A percentile compares a stretch with the other conserved stretches of the same genome.
These are phyloP conservation scores for Trimorus sp. DNA, from an alignment of 2,888 invertebrate species.

Conservation along the genomic window DNA sequence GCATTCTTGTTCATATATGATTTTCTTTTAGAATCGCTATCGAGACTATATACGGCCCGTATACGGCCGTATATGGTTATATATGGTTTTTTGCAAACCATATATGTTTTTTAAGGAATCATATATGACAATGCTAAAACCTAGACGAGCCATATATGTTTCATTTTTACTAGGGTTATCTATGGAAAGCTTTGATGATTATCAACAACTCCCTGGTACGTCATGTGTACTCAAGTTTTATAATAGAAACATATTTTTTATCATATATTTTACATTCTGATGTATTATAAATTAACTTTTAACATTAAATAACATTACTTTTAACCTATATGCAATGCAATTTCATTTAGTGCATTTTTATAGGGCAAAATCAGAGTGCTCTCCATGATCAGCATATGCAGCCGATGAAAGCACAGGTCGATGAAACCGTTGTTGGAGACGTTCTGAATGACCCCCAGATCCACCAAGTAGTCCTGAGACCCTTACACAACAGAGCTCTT, in stretches of 20 bases:
- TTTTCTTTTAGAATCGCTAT: no score
- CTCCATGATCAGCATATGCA: slow-evolving; percentile 22
- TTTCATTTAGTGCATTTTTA: slow-evolving; percentile 30
- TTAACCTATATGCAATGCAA: slow-evolving; percentile 25
- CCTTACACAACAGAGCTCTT: slow-evolving; percentile 31
- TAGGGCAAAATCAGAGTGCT: slow-evolving; percentile 28
- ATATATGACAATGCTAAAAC: no score
- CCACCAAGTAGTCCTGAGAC: slow-evolving; percentile 26
- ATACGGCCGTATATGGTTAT: no score
- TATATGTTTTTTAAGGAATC: no score
- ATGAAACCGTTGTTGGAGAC: slow-evolving; percentile 23
- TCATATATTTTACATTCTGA: background rate
- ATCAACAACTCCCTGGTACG: slow-evolving; percentile 22
- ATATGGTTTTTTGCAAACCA: no score
- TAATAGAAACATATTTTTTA: slow-evolving; percentile 10
- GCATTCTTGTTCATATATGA: no score
- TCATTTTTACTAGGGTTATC: no score
- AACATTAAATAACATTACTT: slow-evolving; percentile 19
- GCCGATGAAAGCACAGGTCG: background rate
- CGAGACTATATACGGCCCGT: no score
- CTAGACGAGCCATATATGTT: no score
- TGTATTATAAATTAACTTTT: slow-evolving; percentile 15
- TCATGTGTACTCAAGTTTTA: slow-evolving; percentile 14
- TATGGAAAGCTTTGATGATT: slow-evolving; percentile 19
- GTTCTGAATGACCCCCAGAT: slow-evolving; percentile 20